Evolutionary conservation across 2,888 invertebrate species (phyloP).

Genomic region (Erebia ligea): DNA sequence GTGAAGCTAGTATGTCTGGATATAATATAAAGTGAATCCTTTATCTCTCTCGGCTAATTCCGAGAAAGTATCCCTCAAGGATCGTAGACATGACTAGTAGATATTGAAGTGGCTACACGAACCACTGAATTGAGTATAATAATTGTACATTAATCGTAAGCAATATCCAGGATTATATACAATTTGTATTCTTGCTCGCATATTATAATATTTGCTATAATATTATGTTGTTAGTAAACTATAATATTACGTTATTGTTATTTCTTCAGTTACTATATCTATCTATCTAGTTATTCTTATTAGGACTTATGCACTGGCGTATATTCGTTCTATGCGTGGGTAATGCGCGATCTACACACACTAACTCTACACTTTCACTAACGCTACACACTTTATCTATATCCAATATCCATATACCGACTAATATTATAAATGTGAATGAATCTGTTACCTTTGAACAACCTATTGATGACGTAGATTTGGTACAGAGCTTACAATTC

Average conservation of each 20-base stretch:
- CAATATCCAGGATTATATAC: slow-evolving; percentile 3
- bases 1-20: slow-evolving; percentile 24
- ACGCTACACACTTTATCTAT: too few species aligned
- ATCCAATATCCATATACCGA: too few species aligned
- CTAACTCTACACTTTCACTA: too few species aligned
- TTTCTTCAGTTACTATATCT: not conserved
- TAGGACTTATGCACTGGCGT: too few species aligned
- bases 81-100: slow-evolving; percentile 27
- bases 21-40: slow-evolving; percentile 32
- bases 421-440: too few species aligned
- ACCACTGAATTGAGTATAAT: slow-evolving; percentile 15
- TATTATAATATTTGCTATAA: not conserved
- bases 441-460: too few species aligned
- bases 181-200: not conserved
- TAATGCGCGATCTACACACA: too few species aligned
- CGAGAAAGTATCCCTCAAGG: slow-evolving; percentile 29
- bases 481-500: too few species aligned
- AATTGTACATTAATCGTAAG: slow-evolving; percentile 15
- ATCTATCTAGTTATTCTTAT: too few species aligned
- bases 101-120: slow-evolving; percentile 22
- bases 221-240: not conserved
- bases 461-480: too few species aligned
- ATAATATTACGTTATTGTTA: not conserved
- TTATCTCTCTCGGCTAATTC: slow-evolving; percentile 24
- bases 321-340: too few species aligned